Conservation (phyloP, 2,113 vertebrate genomes). For the Urocynchramus pylzowi region DNA sequence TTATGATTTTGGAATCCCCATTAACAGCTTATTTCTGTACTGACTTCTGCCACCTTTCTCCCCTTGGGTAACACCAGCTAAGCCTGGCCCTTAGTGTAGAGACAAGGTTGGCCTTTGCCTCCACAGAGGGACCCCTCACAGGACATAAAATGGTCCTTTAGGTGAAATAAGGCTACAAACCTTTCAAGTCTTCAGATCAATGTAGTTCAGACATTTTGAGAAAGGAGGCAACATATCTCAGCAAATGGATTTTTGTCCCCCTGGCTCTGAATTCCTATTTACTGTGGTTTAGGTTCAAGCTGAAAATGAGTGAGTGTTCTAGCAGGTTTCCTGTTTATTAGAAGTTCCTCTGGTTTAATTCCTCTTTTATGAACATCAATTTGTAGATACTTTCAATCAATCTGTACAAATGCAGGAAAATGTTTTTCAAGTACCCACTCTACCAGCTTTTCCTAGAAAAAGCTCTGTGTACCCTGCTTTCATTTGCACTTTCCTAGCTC, state of each 20-base stretch:
- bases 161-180: neutral
- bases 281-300: neutral
- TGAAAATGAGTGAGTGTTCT: slow-evolving; percentile 12
- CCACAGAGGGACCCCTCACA: fast-evolving
- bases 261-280: neutral
- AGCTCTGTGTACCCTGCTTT: neutral
- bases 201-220: neutral
- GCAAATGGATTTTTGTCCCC: neutral
- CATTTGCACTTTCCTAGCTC: slow-evolving; percentile 15
- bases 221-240: neutral
- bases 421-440: slow-evolving; percentile 34
- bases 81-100: neutral
- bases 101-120: neutral
- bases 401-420: slow-evolving; percentile 12
- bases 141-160: neutral
- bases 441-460: slow-evolving; percentile 48
- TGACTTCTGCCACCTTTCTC: neutral
- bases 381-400: slow-evolving; percentile 48
- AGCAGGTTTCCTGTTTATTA: slow-evolving; percentile 40
- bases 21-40: neutral
- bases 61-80: neutral
- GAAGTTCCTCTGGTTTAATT: neutral
- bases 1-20: neutral
- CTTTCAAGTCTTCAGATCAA: neutral
- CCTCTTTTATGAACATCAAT: slow-evolving; percentile 48